Base-by-base conservation (phyloP, 2,113 vertebrate species). In the Phalacrocorax aristotelis region DNA sequence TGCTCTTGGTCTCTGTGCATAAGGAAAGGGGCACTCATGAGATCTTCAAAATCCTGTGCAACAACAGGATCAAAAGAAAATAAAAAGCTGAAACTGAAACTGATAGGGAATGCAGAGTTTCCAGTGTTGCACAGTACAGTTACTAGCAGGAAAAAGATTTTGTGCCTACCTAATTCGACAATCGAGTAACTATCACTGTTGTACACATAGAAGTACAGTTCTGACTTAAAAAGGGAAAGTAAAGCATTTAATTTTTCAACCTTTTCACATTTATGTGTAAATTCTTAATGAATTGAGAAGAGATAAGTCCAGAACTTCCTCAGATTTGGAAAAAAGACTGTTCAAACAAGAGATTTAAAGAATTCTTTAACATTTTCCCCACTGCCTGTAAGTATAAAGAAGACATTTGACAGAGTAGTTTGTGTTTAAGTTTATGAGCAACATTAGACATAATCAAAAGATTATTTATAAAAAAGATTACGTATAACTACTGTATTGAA, bases 1-100 rank as follows among this genome's bases (percentile, higher is more conserved):
- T 61, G 11, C 5, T 65, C 1, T 29, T 30, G 15, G 7, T 69
- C 38, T 83, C 27, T 64, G 38, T 0, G 0, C 4, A 21, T 12
- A 80, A 6, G 9, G 36, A 82, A 75, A 10, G 48, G 8, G 6
- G 8, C 34, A 76, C 8, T 46, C 10, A 36, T 4, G 52, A 76
- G 32, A 40, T 11, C 14, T 42, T 80, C 14, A 54, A 58, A 83
- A 38, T 19, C 14, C 30, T 86, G 21, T 58, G 8, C 7, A 52
- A 14, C 9, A 49, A 21, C 6, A 79, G 12, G 5, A 70, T 11
- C 7, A 72, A 83, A 93, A 58, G 0, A 22, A 58, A 82, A 51
- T 21, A 30, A 55, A 51, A 49, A 12, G 4, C 29, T 61, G 17
- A 32, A 91, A 36, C 5, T 26, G 13, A 69, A 52, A 10, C 4